Percentiles rank a stretch among this genome's conserved stretches.
phyloP scores from a whole-genome alignment of 2,113 vertebrate species.

The Thinocorus orbignyianus region DNA sequence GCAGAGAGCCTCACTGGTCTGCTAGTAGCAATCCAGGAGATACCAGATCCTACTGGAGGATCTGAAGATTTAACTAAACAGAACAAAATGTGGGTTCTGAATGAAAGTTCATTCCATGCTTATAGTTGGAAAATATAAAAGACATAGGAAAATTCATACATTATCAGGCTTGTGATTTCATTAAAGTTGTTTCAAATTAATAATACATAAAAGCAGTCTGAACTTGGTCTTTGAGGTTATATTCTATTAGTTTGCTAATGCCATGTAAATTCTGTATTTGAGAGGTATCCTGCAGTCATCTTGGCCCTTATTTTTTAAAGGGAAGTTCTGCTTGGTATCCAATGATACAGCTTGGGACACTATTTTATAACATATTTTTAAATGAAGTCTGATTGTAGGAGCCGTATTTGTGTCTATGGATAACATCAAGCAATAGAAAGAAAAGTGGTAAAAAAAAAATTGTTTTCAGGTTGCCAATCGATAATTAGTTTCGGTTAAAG shows the following conservation, averaged over 20 bases:
- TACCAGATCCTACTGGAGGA: background rate
- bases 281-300: background rate
- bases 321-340: background rate
- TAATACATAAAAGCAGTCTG: background rate
- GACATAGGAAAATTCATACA: background rate
- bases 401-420: background rate
- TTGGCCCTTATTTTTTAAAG: background rate
- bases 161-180: background rate
- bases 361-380: background rate
- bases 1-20: background rate
- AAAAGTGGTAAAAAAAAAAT: background rate
- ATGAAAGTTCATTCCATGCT: background rate
- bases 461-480: background rate
- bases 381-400: background rate
- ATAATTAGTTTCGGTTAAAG: background rate
- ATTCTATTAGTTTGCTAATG: constrained; percentile 28
- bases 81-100: constrained; percentile 23
- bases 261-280: background rate
- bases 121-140: background rate
- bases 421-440: background rate
- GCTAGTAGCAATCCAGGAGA: background rate
- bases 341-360: background rate
- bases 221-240: background rate
- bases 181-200: background rate
- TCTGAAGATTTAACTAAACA: background rate